Evolutionary conservation across 1,140 invertebrate genomes (phyloP).

Genomic region (Rhopalosiphum maidis): DNA sequence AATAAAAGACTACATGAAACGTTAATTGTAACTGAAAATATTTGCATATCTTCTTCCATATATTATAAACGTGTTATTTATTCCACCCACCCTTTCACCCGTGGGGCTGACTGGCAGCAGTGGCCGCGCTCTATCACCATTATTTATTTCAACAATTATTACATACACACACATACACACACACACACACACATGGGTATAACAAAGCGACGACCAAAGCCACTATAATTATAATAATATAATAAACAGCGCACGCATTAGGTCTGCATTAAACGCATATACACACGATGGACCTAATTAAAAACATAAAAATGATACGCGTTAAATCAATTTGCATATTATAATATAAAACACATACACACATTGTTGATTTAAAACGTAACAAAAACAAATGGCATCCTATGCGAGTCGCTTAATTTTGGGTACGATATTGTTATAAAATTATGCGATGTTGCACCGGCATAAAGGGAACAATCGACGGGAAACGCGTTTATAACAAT

Average conservation of each 20-base stretch:
- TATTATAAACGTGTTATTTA: conserved; percentile 21
- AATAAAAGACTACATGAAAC: not conserved
- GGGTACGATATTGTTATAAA: not conserved
- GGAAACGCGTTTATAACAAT: not conserved
- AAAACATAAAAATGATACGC: conserved; percentile 35
- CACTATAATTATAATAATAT: not conserved
- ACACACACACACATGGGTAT: not conserved
- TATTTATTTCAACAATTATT: conserved; percentile 44
- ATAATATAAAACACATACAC: not conserved
- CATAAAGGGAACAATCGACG: conserved; percentile 27
- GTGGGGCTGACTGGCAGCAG: not conserved
- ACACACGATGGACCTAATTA: not conserved
- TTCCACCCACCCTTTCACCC: not conserved
- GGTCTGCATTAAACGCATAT: not conserved
- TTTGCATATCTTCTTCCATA: conserved; percentile 41
- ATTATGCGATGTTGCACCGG: not conserved
- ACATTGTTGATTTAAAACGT: not conserved
- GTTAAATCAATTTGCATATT: conserved; percentile 37
- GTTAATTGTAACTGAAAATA: conserved; percentile 54
- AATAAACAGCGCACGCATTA: not conserved
- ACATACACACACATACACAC: not conserved
- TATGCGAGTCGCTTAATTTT: not conserved
- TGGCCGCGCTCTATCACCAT: not conserved
- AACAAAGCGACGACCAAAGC: conserved; percentile 15
- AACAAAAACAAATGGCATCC: conserved; percentile 5